A percentile compares a stretch with the other conserved stretches of the same genome.
These are phyloP conservation scores for Eospalax fontanierii DNA, from an alignment of 2,797 vertebrate genomes.

Conservation along the genomic window DNA sequence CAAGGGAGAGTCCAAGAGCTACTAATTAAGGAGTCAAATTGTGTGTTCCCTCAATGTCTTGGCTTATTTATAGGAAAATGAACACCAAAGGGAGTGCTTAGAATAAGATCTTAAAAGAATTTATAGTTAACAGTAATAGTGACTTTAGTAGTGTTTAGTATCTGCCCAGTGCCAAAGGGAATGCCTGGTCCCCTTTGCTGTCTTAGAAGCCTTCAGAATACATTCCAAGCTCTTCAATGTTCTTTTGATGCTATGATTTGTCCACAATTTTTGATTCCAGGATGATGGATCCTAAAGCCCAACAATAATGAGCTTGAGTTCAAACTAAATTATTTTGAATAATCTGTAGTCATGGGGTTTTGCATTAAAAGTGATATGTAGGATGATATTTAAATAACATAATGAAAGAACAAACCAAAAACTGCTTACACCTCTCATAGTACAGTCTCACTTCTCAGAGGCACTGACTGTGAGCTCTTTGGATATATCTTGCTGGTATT, in stretches of 20 bases:
- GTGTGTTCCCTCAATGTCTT: background rate
- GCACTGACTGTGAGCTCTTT: conserved; percentile 5
- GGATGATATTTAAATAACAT: conserved; percentile 6
- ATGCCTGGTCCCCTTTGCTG: background rate
- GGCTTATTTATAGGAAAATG: background rate
- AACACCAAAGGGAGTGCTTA: background rate
- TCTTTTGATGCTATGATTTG: background rate
- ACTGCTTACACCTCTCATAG: background rate
- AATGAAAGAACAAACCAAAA: conserved; percentile 4
- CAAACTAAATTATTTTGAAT: background rate
- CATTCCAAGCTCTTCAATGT: background rate
- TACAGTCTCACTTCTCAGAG: conserved; percentile 36
- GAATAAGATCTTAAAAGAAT: background rate
- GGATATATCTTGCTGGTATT: background rate
- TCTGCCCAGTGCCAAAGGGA: background rate
- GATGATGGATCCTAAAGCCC: background rate
- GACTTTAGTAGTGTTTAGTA: background rate
- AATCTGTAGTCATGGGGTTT: background rate
- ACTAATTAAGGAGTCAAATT: conserved; percentile 2
- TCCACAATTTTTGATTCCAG: background rate
- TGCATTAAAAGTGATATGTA: background rate
- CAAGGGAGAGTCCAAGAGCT: background rate
- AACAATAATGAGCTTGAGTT: background rate
- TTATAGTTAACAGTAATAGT: background rate
- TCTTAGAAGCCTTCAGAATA: background rate